Evolutionary conservation across 2,797 vertebrate species (phyloP), one percentile per base, ranked within the genome.

Genomic region (Neosilurus hyrtlii): DNA sequence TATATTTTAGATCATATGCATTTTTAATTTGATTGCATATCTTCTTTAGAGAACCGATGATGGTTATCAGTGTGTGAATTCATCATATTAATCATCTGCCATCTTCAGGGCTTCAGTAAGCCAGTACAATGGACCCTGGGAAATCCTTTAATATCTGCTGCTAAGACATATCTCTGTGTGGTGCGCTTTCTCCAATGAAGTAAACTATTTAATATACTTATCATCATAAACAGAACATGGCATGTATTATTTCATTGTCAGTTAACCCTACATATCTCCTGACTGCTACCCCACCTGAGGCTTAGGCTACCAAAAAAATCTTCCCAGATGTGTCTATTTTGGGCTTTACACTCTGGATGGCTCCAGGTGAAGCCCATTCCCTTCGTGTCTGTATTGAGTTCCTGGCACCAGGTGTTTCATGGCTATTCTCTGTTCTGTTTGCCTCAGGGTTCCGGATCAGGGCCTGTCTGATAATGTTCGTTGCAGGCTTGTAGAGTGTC

Each of bases 121-220:
- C 59, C 57, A 76, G 12, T 43, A 61, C 37, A 35, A 76, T 61
- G 30, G 30, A 37, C 56, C 74, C 20, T 16, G 56, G 10, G 35
- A 11, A 35, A 76, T 15, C 30, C 43, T 76, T 61, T 76, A 76
- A 76, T 62, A 61, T 77, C 2, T 59, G 12, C 56, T 22, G 35
- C 30, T 76, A 24, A 76, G 20, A 76, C 30, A 61, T 61, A 43
- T 24, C 56, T 43, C 30, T 76, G 57, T 49, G 20, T 49, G 37
- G 12, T 62, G 57, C 14, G 22, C 35, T 62, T 14, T 62, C 12
- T 24, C 20, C 22, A 16, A 22, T 24, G 35, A 77, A 16, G 10
- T 14, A 62, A 77, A 37, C 56, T 56, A 68, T 68, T 80, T 12
- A 56, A 68, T 54, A 16, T 80, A 57, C 24, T 68, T 80, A n/a